These are phyloP conservation scores for Luperina nickerlii DNA, from an alignment of 2,888 invertebrate species.

Conservation along the genomic window DNA sequence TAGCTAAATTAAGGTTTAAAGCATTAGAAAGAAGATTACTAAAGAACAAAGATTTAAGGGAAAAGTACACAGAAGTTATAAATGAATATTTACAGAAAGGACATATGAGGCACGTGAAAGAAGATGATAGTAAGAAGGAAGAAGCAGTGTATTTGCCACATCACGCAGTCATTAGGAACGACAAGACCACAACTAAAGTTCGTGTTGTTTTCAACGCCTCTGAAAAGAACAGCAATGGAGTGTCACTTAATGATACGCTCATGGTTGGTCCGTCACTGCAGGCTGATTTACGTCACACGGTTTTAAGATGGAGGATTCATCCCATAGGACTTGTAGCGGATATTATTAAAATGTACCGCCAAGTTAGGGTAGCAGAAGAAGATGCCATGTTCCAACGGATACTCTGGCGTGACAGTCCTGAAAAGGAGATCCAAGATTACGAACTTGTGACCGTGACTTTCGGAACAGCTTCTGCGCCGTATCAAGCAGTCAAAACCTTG, in stretches of 20 bases:
- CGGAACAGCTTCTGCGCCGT: constrained; percentile 67
- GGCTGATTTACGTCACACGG: background rate
- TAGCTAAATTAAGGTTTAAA: background rate
- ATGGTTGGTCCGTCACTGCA: background rate
- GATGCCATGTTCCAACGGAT: constrained; percentile 22
- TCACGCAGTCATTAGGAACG: too few relatives aligned
- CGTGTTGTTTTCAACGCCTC: background rate
- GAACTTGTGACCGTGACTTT: constrained; percentile 65
- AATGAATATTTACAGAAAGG: too few relatives aligned
- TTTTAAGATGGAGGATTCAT: constrained; percentile 10
- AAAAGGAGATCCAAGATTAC: constrained; percentile 48
- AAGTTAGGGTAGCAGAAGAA: constrained; percentile 9
- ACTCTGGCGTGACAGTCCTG: background rate
- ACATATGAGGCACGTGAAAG: too few relatives aligned
- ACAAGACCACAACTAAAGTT: too few relatives aligned
- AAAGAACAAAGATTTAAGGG: too few relatives aligned
- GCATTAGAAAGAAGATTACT: too few relatives aligned
- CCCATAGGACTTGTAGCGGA: constrained; percentile 15
- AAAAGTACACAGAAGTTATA: too few relatives aligned
- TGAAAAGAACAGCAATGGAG: background rate
- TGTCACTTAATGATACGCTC: background rate
- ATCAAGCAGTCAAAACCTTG: constrained; percentile 64
- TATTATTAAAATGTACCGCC: constrained; percentile 31
- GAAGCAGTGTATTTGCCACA: too few relatives aligned
- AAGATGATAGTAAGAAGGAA: too few relatives aligned